Conservation (phyloP, 2,797 vertebrate species). For the Xenops minutus region DNA sequence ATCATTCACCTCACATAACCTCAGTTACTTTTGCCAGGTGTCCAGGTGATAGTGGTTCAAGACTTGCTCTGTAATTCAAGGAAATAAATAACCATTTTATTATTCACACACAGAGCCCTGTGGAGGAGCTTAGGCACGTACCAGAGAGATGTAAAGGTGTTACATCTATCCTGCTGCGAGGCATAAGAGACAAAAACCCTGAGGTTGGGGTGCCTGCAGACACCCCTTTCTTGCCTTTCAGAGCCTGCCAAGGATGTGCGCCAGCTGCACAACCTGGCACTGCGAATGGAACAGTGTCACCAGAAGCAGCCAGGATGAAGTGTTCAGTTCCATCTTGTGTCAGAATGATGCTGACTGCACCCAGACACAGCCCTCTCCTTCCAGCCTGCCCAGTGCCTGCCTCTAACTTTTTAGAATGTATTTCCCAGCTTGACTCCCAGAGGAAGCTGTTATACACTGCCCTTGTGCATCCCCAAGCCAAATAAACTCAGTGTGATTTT, state of each 20-base stretch:
- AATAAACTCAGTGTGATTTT: not conserved
- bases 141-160: not conserved
- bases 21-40: not conserved
- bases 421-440: not conserved
- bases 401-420: not conserved
- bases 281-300: not conserved
- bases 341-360: rapidly evolving
- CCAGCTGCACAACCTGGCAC: not conserved
- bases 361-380: not conserved
- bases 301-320: not conserved
- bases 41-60: not conserved
- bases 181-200: rapidly evolving
- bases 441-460: not conserved
- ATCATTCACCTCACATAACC: not conserved
- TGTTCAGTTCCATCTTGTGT: not conserved
- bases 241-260: rapidly evolving
- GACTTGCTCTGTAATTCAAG: not conserved
- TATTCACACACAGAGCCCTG: not conserved
- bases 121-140: not conserved
- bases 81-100: not conserved
- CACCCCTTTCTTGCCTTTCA: not conserved
- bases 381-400: not conserved
- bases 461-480: not conserved
- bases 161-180: not conserved
- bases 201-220: rapidly evolving